A percentile compares a stretch with the other conserved stretches of the same genome.
phyloP scores from a whole-genome alignment of 2,888 invertebrate species.

The Drosophila atripex region DNA sequence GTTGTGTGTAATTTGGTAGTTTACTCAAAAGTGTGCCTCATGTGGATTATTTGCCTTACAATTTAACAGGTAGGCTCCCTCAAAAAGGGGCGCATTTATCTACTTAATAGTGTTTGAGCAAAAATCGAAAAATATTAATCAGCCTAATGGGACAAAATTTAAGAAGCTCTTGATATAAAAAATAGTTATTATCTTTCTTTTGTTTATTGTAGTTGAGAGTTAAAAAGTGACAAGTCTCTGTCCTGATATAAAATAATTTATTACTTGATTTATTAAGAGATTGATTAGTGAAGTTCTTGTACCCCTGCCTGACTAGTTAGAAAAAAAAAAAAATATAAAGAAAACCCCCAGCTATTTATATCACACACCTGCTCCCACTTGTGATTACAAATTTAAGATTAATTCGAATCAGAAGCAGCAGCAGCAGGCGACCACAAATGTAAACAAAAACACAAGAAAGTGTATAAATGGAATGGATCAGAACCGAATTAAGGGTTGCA shows the following conservation, averaged over 20 bases:
- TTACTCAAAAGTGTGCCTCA: conserved; percentile 57
- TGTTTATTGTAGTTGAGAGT: conserved; percentile 28
- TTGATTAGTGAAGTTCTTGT: conserved; percentile 74
- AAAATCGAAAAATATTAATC: conserved; percentile 21
- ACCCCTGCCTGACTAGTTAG: conserved; percentile 26
- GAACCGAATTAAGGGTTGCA: background rate
- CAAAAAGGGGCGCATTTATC: conserved; percentile 3
- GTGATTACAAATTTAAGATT: conserved; percentile 63
- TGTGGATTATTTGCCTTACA: conserved; percentile 68
- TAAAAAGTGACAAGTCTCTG: conserved; percentile 63
- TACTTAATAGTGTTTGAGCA: background rate
- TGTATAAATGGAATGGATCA: too few relatives aligned
- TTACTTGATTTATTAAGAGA: conserved; percentile 69
- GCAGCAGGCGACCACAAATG: conserved; percentile 29
- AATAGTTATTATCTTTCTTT: background rate
- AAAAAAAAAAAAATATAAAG: background rate
- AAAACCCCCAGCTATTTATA: conserved; percentile 8
- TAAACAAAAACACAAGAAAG: conserved; percentile 41
- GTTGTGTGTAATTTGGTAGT: conserved; percentile 56
- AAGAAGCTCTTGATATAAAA: background rate
- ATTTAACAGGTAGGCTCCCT: conserved; percentile 69
- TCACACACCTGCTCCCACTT: conserved; percentile 47
- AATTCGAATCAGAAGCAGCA: conserved; percentile 44
- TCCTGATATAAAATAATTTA: conserved; percentile 69
- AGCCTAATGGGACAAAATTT: background rate